These are phyloP conservation scores for Keiferia lycopersicella DNA, from an alignment of 2,888 invertebrate species.

Conservation along the genomic window DNA sequence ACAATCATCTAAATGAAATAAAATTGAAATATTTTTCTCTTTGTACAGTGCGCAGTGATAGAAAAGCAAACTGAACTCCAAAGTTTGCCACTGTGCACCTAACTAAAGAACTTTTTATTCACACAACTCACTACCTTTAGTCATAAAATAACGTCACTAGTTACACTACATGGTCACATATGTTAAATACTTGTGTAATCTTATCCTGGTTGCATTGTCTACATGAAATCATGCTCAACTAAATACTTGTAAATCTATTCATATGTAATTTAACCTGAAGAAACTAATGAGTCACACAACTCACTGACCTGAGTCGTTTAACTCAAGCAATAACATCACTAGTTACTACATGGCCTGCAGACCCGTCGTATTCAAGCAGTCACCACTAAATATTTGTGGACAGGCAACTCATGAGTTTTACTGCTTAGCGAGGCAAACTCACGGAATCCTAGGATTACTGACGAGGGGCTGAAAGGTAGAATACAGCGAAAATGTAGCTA, in stretches of 20 bases:
- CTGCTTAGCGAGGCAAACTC: not conserved
- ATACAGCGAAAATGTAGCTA: no score
- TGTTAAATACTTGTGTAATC: no score
- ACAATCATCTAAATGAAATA: no score
- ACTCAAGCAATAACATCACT: not conserved
- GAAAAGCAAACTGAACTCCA: no score
- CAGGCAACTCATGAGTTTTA: conserved; percentile 34
- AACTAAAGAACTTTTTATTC: no score
- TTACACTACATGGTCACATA: not conserved
- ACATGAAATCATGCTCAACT: conserved; percentile 39
- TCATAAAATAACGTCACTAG: conserved; percentile 12
- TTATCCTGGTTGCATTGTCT: conserved; percentile 27
- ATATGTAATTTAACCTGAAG: not conserved
- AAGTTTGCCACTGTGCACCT: no score
- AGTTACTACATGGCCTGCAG: conserved; percentile 22
- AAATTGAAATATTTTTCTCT: no score
- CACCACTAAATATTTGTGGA: conserved; percentile 52
- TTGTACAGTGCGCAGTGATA: no score
- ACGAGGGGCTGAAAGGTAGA: conserved; percentile 8
- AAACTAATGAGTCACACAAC: not conserved
- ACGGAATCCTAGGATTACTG: not conserved
- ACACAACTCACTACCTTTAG: no score
- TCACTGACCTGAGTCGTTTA: not conserved
- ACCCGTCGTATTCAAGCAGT: conserved; percentile 44
- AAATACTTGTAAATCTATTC: conserved; percentile 48